phyloP scores from a whole-genome alignment of 2,888 invertebrate genomes.

The Pandemis corylana region DNA sequence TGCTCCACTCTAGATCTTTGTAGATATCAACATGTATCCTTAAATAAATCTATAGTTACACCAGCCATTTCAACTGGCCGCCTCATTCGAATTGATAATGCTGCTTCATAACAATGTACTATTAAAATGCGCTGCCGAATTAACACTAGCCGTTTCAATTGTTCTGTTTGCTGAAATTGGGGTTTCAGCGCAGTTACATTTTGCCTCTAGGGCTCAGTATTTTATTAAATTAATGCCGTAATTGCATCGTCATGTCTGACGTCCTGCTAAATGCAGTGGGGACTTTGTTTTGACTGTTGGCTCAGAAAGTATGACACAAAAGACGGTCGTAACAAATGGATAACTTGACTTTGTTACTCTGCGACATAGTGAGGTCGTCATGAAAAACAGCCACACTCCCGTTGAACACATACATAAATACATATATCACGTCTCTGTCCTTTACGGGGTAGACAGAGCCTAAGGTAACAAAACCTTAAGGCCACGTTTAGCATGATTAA shows the following conservation, averaged over 20 bases:
- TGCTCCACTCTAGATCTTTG: too few species aligned
- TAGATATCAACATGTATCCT: too few species aligned
- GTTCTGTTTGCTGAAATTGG: neutral
- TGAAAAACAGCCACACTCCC: too few species aligned
- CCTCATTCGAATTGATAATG: constrained; percentile 26
- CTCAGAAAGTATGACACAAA: neutral
- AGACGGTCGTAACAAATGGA: neutral
- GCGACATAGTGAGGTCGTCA: too few species aligned
- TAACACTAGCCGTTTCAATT: constrained; percentile 30
- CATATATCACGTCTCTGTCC: too few species aligned
- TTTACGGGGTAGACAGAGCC: too few species aligned
- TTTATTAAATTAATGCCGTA: neutral
- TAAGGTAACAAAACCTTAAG: too few species aligned
- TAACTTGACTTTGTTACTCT: too few species aligned
- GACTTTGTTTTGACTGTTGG: neutral
- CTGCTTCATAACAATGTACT: constrained; percentile 15
- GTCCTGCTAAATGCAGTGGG: neutral
- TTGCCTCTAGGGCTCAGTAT: neutral
- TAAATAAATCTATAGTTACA: neutral
- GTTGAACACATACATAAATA: too few species aligned
- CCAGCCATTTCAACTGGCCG: neutral
- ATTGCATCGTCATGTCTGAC: neutral
- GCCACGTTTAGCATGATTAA: too few species aligned
- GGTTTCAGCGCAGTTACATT: constrained; percentile 2
- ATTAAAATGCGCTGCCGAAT: constrained; percentile 21